Percentiles rank a stretch among this genome's conserved stretches.
Conservation (phyloP, 2,888 invertebrate genomes). For the Hirudinaria manillensis region DNA sequence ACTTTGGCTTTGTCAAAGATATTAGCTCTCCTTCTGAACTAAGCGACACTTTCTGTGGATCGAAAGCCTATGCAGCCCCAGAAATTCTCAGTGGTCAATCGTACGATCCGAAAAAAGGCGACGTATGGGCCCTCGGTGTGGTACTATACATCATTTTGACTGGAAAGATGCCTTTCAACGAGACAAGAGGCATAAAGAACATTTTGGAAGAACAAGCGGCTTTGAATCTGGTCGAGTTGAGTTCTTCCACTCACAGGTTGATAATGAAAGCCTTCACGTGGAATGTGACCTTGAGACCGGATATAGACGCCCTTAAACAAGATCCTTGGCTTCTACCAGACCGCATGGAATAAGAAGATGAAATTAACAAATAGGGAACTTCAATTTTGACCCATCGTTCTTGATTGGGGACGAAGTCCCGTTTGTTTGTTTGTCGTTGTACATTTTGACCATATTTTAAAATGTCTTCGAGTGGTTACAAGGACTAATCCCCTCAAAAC, state of each 20-base stretch:
- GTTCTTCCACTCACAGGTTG: not conserved
- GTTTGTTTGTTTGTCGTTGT: no score
- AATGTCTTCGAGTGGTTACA: no score
- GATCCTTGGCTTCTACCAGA: conserved; percentile 16
- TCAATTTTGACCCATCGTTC: no score
- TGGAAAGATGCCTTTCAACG: conserved; percentile 56
- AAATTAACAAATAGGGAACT: no score
- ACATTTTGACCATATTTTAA: no score
- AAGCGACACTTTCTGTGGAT: conserved; percentile 57
- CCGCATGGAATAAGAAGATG: no score
- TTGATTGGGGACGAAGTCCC: no score
- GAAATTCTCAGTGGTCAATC: conserved; percentile 57
- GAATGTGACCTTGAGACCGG: conserved; percentile 23
- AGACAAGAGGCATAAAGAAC: conserved; percentile 50
- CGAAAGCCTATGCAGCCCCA: conserved; percentile 56
- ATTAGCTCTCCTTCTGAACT: conserved; percentile 45
- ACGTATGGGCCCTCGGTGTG: conserved; percentile 56
- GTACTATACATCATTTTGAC: conserved; percentile 55
- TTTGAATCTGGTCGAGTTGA: conserved; percentile 41
- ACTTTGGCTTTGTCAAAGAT: conserved; percentile 55
- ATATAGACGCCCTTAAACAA: conserved; percentile 10
- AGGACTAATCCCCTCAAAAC: no score
- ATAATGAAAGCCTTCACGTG: conserved; percentile 20
- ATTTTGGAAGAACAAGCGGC: conserved; percentile 49
- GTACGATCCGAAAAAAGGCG: conserved; percentile 55